Base-by-base conservation (phyloP, 2,113 vertebrate genomes). In the Pycnonotus jocosus region DNA sequence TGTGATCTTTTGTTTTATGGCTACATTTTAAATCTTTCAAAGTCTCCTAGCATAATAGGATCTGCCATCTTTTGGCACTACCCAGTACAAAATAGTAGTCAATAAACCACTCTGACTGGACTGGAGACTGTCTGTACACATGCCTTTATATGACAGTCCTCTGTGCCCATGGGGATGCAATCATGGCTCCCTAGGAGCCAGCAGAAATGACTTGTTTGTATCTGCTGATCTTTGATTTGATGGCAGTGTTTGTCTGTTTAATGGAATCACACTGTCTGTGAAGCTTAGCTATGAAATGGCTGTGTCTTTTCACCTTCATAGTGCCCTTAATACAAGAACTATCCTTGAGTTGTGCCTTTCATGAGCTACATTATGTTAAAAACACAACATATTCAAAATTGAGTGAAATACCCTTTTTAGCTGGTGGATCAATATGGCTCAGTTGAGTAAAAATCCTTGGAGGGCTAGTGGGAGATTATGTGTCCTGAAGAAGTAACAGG, bases 401-500 rank as follows among this genome's bases (percentile, higher is more conserved):
- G 85, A 95, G 74, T 58, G 56, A 97, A 96, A 94, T 84, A 84
- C 53, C 56, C 56, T 68, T 94, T 94, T 88, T 83, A 91, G 90
- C 72, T 92, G 53, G 85, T 83, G 72, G 82, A 88, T 93, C 90
- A 95, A 71, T 94, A 83, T 22, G 45, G 95, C 69, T 95, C 69
- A 57, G 88, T 40, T 78, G 86, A 89, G 30, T 86, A 76, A 93
- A 96, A 95, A 57, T 88, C 84, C 91, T 93, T 90, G 93, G 90
- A 94, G 93, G 82, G 76, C 68, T 81, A 53, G 79, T 56, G 93
- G 96, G 90, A 95, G 93, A 96, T 93, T 95, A 96, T 93, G 93
- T 95, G 95, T 97, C 95, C 95, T 93, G 96, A 97, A 96, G 95
- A 97, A 97, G 94, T 96, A 94, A 96, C 93, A 94, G 96, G 93